A percentile compares a stretch with the other conserved stretches of the same genome.
Conservation (phyloP, 2,888 invertebrate genomes). For the Macrosoma leucophasiata region DNA sequence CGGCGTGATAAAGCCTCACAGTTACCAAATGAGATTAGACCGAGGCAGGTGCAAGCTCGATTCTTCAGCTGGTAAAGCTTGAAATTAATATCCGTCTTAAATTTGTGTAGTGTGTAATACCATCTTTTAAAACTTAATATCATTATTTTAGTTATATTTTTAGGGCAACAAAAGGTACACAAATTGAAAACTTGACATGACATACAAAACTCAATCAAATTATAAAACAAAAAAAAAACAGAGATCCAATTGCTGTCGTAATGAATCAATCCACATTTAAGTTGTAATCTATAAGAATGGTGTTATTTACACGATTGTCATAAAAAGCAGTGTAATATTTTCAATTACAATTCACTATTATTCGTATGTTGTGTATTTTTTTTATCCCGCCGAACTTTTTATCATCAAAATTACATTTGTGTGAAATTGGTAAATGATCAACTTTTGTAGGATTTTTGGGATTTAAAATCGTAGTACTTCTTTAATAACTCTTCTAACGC, state of each 20-base stretch:
- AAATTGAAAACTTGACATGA: conserved; percentile 3
- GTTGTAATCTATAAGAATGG: too few relatives aligned
- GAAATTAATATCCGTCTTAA: conserved; percentile 7
- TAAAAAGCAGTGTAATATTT: too few relatives aligned
- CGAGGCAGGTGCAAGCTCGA: conserved; percentile 73
- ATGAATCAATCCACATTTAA: too few relatives aligned
- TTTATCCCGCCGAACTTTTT: too few relatives aligned
- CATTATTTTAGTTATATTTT: conserved; percentile 5
- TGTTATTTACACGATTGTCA: too few relatives aligned
- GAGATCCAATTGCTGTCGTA: too few relatives aligned
- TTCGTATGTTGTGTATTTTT: background rate
- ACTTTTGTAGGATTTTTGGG: too few relatives aligned
- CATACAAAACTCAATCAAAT: conserved; percentile 12
- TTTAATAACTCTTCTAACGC: too few relatives aligned
- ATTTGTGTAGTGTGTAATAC: too few relatives aligned
- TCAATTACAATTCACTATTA: conserved; percentile 1
- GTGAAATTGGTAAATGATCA: too few relatives aligned
- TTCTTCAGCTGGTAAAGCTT: conserved; percentile 30
- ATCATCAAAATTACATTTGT: too few relatives aligned
- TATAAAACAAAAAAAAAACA: conserved; percentile 19
- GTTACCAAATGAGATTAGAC: conserved; percentile 99
- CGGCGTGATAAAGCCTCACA: conserved; percentile 82
- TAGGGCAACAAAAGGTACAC: conserved; percentile 1
- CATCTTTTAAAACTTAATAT: background rate
- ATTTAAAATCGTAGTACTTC: too few relatives aligned